Conservation (phyloP, 1,140 invertebrate species). For the Matsumurasca onukii region DNA sequence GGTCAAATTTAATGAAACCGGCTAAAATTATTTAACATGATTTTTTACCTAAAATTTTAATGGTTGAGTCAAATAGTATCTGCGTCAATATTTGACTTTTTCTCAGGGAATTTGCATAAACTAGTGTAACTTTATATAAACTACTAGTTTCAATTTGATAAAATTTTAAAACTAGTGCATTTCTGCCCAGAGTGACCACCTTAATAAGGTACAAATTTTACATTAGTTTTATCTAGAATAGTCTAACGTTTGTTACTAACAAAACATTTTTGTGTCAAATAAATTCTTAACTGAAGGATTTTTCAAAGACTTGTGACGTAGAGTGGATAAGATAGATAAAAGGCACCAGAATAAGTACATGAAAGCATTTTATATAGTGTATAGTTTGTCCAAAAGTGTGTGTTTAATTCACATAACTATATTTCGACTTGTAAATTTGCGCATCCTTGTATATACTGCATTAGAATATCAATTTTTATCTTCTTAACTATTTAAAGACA, state of each 20-base stretch:
- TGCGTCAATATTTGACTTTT: no score
- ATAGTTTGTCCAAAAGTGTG: slow-evolving; percentile 13
- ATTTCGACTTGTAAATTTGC: slow-evolving; percentile 11
- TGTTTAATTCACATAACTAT: slow-evolving; percentile 19
- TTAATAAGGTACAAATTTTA: no score
- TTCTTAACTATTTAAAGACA: not conserved
- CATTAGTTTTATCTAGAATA: no score
- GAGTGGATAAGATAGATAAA: not conserved
- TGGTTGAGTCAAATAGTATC: no score
- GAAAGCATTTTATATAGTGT: slow-evolving; percentile 13
- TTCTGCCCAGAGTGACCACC: no score
- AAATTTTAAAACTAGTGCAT: not conserved
- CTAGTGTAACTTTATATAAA: not conserved
- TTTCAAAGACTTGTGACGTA: slow-evolving; percentile 1
- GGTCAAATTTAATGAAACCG: not conserved
- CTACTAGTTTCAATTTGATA: not conserved
- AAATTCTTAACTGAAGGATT: no score
- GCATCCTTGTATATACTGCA: not conserved
- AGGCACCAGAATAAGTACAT: slow-evolving; percentile 25
- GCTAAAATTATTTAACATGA: not conserved
- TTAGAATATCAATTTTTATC: slow-evolving; percentile 3
- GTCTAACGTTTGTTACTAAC: no score
- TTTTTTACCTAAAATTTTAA: not conserved
- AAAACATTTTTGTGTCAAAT: no score
- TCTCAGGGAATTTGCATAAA: no score